Base-by-base conservation (phyloP, 2,113 vertebrate genomes). In the Penelope pileata region DNA sequence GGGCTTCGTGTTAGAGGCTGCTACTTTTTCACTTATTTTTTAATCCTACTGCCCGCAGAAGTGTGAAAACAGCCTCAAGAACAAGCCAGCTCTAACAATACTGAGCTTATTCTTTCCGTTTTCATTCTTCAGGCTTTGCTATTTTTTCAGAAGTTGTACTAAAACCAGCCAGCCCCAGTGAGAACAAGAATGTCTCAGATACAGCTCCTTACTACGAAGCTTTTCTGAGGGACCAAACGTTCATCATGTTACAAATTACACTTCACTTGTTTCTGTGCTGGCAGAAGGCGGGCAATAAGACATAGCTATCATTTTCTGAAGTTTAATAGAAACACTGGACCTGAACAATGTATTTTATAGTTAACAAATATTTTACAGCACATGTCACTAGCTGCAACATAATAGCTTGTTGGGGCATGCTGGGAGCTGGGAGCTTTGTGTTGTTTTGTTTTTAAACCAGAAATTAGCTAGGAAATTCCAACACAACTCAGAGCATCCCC, bases 11-110 rank as follows among this genome's bases (percentile, higher is more conserved):
- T 94, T 93, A 88, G 73, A 94, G 73, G 45, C 34, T 66, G 78
- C 24, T 75, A 34, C 56, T 73, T 93, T 92, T 48, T 87, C 74
- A 83, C 86, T n/a, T 43, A 13, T 36, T 60, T 32, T 26, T 34
- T n/a, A 96, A 87, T 95, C 96, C 85, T 84, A 91, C 77, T 56
- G 69, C 96, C 94, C 38, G 51, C 94, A 95, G 96, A 97, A 93
- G 92, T 94, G 91, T 84, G 93, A 95, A 96, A 91, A 95, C 67
- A 94, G 95, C 75, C 96, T 63, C 30, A 73, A 72, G 85, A 93
- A 87, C 72, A 69, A 92, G 80, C 48, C 45, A 15, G 54, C 84
- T 88, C 54, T 48, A 53, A 85, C 62, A 84, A 68, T 77, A 83
- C 3, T 7, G 59, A 86, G 78, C 53, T 92, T 32, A 54, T 80